These are phyloP conservation scores for Proctacanthus coquilletti DNA, from an alignment of 1,140 invertebrate species.

Conservation along the genomic window DNA sequence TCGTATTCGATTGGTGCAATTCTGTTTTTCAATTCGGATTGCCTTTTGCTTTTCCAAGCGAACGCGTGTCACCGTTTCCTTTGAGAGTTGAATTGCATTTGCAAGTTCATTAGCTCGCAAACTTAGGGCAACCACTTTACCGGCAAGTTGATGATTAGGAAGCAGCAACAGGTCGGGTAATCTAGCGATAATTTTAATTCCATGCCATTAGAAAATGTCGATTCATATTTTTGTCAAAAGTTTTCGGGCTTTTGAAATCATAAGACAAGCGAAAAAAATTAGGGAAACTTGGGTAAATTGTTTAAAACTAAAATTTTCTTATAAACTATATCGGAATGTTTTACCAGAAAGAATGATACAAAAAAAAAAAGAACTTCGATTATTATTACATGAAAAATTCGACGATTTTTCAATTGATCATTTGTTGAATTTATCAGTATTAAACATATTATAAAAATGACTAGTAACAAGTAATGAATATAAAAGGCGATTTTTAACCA, in stretches of 20 bases:
- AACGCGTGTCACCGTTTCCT: slow-evolving; percentile 23
- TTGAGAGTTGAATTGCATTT: slow-evolving; percentile 27
- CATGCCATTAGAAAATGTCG: not conserved
- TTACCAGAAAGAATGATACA: too few relatives aligned
- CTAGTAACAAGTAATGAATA: too few relatives aligned
- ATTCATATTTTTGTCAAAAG: not conserved
- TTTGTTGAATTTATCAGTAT: too few relatives aligned
- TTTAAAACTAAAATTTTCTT: not conserved
- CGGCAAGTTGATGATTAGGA: slow-evolving; percentile 27
- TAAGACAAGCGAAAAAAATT: not conserved
- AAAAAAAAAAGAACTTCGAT: too few relatives aligned
- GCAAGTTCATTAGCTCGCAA: slow-evolving; percentile 27
- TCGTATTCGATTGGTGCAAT: slow-evolving; percentile 28
- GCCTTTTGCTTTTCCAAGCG: slow-evolving; percentile 23
- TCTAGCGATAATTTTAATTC: slow-evolving; percentile 5
- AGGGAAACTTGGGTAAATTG: not conserved
- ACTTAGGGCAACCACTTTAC: slow-evolving; percentile 21
- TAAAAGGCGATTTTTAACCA: too few relatives aligned
- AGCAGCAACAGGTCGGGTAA: slow-evolving; percentile 26
- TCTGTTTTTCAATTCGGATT: slow-evolving; percentile 21
- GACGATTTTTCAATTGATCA: too few relatives aligned
- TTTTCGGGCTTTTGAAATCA: not conserved
- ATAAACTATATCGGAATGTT: too few relatives aligned
- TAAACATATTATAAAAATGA: too few relatives aligned
- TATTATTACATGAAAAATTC: too few relatives aligned